Evolutionary conservation across 2,797 vertebrate species (phyloP), one percentile per base, ranked within the genome.

Genomic region (Eidolon dupreanum): DNA sequence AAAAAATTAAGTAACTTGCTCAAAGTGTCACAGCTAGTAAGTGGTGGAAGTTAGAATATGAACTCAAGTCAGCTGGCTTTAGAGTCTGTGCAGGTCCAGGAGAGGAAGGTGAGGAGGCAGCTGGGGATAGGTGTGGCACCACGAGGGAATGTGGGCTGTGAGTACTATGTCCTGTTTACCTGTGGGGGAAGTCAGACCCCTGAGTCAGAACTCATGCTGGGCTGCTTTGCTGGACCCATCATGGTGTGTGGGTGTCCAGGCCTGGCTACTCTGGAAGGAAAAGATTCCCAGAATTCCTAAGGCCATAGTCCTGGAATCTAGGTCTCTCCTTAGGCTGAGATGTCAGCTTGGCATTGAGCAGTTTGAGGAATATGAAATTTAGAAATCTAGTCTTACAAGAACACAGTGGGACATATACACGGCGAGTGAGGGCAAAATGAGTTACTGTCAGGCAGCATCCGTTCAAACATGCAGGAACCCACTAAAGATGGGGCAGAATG

Each of bases 41-140:
- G 66, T 22, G 46, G 66, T 55, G 26, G 73, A 99, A 99, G 99
- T 12, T 99, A 99, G 19, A 99, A 99, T 98, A 99, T 99, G 96
- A 98, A 99, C 97, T 98, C 98, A 68, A 99, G 99, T 0, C 97
- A 99, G 0, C 74, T 97, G 97, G 71, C 17, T n/a, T 20, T 79
- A 79, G 70, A 41, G 10, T 65, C 63, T 88, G 59, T 36, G 5
- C 41, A 59, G 46, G 43, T 83, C 16, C 38, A 41, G 55, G 11
- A 83, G 15, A 88, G 46, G 63, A 53, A 20, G 79, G 3, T 51
- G 28, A 96, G 84, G 38, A 92, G 81, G 65, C 49, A 88, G 57
- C 84, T 90, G 63, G 81, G 86, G 49, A 55, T 95, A 83, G 86
- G 74, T 77, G 86, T 71, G 66, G 41, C 74, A 63, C 36, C 59